Evolutionary conservation across 2,113 vertebrate genomes (phyloP), one percentile per base, ranked within the genome.

Genomic region (Rana temporaria): DNA sequence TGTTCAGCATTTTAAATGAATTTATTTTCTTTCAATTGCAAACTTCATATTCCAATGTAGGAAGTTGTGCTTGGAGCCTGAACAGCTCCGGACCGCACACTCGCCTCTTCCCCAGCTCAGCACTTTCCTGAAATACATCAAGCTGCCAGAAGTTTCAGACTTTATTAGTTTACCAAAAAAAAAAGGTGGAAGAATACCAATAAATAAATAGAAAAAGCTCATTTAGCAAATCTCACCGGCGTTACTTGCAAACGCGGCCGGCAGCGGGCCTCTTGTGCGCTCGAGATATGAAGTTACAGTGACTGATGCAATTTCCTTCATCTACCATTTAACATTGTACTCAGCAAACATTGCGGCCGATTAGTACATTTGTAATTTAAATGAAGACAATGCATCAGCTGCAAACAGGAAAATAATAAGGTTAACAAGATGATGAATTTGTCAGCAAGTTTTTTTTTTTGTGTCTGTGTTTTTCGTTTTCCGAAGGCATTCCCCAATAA

Each of bases 311-410:
- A 89, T 91, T 93, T 92, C 91, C 91, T 90, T 84, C 89, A 90
- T 91, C 91, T 92, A 91, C 89, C 90, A 91, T 93, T 92, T 92
- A 94, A 91, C 90, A 91, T 86, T 89, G 89, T 90, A 84, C 90
- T 93, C 91, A 91, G 90, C 93, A 94, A 94, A 95, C 92, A 92
- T 87, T 89, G 88, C 87, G 90, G 88, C 89, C 92, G 91, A 93
- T 95, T 93, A 92, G 90, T 90, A 84, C 90, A 91, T 92, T 93
- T 93, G 92, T 95, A 92, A 95, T 94, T 94, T 93, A 92, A 93
- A 93, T 93, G 90, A 93, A 93, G 92, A 92, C 89, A 88, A 90
- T 93, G 89, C 91, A 94, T 94, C 91, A 92, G 89, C 82, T 84
- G 85, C 85, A 90, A 88, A 89, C 90, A 88, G 87, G 8, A 87